Evolutionary conservation across 2,888 invertebrate species (phyloP).

Genomic region (Amphipyra tragopoginis): DNA sequence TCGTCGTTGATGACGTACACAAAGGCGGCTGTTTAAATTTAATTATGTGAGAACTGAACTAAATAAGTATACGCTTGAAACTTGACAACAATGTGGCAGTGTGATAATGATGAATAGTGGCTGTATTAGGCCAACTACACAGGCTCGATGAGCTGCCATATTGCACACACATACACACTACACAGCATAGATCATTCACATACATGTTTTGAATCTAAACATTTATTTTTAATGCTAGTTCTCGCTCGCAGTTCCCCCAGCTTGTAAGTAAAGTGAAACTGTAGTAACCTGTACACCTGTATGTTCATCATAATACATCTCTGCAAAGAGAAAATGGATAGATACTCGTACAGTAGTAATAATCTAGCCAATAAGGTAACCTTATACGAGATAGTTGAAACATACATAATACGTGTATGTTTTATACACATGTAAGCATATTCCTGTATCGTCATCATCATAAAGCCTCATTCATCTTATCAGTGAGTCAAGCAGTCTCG

Average conservation of each 20-base stretch:
- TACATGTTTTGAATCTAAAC: constrained; percentile 4
- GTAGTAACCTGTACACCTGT: not conserved
- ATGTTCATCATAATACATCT: not conserved
- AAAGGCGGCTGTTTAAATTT: constrained; percentile 44
- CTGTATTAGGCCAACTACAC: constrained; percentile 15
- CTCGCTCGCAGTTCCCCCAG: constrained; percentile 12
- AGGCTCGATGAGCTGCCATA: constrained; percentile 29
- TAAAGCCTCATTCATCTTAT: constrained; percentile 13
- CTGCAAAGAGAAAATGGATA: not conserved
- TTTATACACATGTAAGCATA: too few species aligned
- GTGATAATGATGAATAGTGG: constrained; percentile 36
- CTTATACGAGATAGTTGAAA: too few species aligned
- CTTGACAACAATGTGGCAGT: constrained; percentile 39
- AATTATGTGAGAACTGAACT: constrained; percentile 42
- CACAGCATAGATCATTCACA: not conserved
- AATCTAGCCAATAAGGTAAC: too few species aligned
- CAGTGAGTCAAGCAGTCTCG: constrained; percentile 14
- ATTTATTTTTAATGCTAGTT: constrained; percentile 21
- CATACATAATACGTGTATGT: too few species aligned
- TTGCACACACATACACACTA: constrained; percentile 13
- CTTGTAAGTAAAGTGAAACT: constrained; percentile 39
- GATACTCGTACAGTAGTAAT: not conserved
- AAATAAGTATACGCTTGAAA: constrained; percentile 24
- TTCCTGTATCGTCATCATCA: constrained; percentile 8
- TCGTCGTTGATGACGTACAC: constrained; percentile 23